Conservation (phyloP, 2,888 invertebrate genomes). For the Pyralis farinalis region DNA sequence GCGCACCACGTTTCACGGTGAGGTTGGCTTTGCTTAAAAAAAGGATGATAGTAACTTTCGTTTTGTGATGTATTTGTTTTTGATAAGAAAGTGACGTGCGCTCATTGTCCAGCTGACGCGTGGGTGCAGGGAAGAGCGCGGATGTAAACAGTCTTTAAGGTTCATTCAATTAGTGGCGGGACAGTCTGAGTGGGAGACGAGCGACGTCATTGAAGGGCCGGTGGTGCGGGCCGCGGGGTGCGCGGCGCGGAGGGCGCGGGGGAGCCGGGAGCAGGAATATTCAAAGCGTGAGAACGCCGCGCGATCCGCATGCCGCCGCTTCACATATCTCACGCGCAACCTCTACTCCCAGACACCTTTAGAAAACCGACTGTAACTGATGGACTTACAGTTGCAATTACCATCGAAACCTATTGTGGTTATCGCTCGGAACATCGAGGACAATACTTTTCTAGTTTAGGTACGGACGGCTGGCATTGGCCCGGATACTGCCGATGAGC, state of each 20-base stretch:
- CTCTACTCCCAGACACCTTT: conserved; percentile 39
- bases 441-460: conserved; percentile 81
- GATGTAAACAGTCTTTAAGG: conserved; percentile 63
- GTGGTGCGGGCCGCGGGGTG: no score
- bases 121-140: conserved; percentile 34
- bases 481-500: conserved; percentile 74
- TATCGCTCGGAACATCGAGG: conserved; percentile 78
- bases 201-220: conserved; percentile 73
- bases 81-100: background rate
- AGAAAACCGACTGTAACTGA: conserved; percentile 46
- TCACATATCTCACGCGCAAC: conserved; percentile 80
- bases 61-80: no score
- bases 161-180: conserved; percentile 69
- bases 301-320: conserved; percentile 80
- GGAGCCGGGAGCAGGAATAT: conserved; percentile 73
- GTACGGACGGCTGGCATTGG: conserved; percentile 76
- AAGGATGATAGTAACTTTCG: no score
- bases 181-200: conserved; percentile 60
- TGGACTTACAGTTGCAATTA: conserved; percentile 45
- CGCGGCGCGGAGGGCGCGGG: conserved; percentile 34
- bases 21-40: no score
- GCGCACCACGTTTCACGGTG: no score
- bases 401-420: conserved; percentile 40
- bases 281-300: conserved; percentile 80
- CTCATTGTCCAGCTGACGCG: conserved; percentile 5